A percentile compares a stretch with the other conserved stretches of the same genome.
phyloP scores from a whole-genome alignment of 2,113 vertebrate genomes.

The Siniperca chuatsi region DNA sequence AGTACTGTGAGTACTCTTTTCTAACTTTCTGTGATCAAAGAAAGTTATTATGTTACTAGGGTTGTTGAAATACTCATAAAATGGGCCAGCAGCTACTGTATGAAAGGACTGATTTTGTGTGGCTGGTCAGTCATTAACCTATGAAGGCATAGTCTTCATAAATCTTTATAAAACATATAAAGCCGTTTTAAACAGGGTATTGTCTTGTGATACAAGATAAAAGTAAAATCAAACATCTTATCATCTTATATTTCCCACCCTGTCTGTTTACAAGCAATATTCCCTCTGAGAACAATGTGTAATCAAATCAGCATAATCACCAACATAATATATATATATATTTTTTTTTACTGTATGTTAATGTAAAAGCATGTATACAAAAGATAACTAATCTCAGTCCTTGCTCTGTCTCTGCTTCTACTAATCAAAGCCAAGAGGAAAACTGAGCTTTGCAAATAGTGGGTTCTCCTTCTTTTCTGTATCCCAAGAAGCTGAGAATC shows the following conservation, averaged over 20 bases:
- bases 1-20: neutral
- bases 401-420: neutral
- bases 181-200: neutral
- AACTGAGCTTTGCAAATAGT: neutral
- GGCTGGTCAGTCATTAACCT: conserved; percentile 50
- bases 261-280: neutral
- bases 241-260: neutral
- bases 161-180: neutral
- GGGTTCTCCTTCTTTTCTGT: neutral
- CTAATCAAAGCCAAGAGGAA: conserved; percentile 2
- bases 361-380: neutral
- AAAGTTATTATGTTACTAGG: conserved; percentile 30
- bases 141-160: neutral
- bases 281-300: neutral
- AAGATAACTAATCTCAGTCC: neutral
- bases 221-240: neutral
- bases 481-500: conserved; percentile 8
- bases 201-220: neutral
- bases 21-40: neutral
- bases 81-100: neutral
- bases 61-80: neutral
- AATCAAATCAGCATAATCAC: neutral
- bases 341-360: neutral
- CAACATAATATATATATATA: no score
- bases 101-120: conserved; percentile 3